Percentiles rank a stretch among this genome's conserved stretches.
Conservation (phyloP, 2,888 invertebrate genomes). For the Amblyjoppa fuscipennis region DNA sequence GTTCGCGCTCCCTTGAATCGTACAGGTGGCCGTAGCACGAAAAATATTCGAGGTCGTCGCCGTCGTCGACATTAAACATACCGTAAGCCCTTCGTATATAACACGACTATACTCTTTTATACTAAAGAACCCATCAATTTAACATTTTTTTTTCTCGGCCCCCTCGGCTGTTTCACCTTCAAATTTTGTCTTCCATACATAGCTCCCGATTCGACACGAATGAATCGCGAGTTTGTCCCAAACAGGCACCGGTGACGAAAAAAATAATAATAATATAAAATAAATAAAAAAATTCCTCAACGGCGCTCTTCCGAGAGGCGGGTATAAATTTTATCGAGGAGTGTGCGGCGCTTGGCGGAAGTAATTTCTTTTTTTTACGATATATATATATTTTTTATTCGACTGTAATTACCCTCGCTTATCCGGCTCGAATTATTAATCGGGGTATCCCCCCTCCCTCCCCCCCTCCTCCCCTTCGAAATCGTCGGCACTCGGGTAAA, state of each 20-base stretch:
- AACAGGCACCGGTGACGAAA: neutral
- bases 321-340: neutral
- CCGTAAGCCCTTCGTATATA: conserved; percentile 56
- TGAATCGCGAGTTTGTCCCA: neutral
- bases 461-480: neutral
- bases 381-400: neutral
- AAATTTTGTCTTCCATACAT: neutral
- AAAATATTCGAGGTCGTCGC: conserved; percentile 60
- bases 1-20: conserved; percentile 65
- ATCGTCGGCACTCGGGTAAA: neutral
- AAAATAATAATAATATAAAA: neutral
- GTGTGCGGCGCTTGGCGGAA: too few relatives aligned
- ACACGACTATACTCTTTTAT: neutral
- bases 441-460: neutral
- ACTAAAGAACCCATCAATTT: conserved; percentile 12
- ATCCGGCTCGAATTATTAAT: neutral
- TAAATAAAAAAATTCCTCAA: neutral
- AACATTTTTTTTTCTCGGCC: neutral
- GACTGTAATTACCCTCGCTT: neutral
- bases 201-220: neutral
- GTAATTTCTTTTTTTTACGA: too few relatives aligned
- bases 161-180: neutral
- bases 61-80: conserved; percentile 49
- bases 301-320: neutral
- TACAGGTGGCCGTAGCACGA: conserved; percentile 66